Conservation (phyloP, 2,797 vertebrate genomes). For the Malurus splendens region DNA sequence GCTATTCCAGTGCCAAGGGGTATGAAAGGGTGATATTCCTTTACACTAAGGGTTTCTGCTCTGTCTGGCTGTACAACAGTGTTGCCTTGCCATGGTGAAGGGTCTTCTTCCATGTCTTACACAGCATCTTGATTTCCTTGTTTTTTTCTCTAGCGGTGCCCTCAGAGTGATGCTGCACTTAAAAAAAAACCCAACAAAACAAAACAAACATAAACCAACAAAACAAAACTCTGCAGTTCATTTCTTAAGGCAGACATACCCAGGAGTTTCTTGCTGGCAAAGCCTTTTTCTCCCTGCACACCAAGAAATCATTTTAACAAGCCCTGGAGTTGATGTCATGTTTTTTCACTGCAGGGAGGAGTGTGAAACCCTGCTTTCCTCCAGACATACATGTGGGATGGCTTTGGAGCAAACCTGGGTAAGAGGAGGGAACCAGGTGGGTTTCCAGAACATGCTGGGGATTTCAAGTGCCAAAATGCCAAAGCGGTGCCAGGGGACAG, state of each 20-base stretch:
- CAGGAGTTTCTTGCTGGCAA: not conserved
- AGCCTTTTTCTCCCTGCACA: not conserved
- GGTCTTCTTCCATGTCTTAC: not conserved
- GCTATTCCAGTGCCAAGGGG: not conserved
- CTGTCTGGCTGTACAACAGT: rapidly evolving
- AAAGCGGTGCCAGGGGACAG: rapidly evolving
- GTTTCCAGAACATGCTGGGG: rapidly evolving
- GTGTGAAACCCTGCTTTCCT: not conserved
- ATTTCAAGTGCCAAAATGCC: not conserved
- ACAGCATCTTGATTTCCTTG: not conserved
- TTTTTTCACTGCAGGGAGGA: not conserved
- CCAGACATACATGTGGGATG: rapidly evolving
- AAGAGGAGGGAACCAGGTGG: not conserved
- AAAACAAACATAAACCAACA: too few species aligned
- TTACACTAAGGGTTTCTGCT: not conserved
- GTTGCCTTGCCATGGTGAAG: not conserved
- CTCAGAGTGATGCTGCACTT: not conserved
- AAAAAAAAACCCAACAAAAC: not conserved
- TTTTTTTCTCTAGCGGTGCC: not conserved
- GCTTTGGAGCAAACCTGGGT: not conserved
- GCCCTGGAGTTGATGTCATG: not conserved
- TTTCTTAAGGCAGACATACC: not conserved
- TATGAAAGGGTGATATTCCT: not conserved
- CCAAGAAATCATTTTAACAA: not conserved
- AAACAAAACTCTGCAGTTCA: not conserved